Evolutionary conservation across 2,113 vertebrate genomes (phyloP).

Genomic region (Mugil cephalus): DNA sequence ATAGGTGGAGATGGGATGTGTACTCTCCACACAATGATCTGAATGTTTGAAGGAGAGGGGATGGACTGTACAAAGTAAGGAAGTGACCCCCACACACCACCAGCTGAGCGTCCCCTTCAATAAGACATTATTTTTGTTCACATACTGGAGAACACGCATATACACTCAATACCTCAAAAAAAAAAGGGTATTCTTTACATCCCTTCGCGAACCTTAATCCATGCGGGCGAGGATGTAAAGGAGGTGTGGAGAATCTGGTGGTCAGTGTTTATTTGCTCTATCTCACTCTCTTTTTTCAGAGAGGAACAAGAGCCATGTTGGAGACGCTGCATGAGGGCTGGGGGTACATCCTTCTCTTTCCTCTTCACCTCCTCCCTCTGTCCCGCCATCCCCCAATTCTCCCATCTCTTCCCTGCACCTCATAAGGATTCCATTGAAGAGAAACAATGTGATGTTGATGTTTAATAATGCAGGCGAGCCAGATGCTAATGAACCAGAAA

Average conservation of each 20-base stretch:
- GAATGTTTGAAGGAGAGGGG: slow-evolving; percentile 57
- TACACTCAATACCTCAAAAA: slow-evolving; percentile 28
- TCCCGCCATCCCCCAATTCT: neutral
- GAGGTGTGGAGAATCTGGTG: slow-evolving; percentile 35
- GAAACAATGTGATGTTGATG: slow-evolving; percentile 48
- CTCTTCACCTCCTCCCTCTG: slow-evolving; percentile 44
- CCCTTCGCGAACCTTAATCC: slow-evolving; percentile 57
- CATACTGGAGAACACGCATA: slow-evolving; percentile 1
- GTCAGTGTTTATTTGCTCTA: slow-evolving; percentile 83
- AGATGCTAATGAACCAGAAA: slow-evolving; percentile 69
- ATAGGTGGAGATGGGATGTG: slow-evolving; percentile 6
- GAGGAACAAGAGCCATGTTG: slow-evolving; percentile 75
- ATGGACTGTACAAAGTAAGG: slow-evolving; percentile 76
- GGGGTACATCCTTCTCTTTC: slow-evolving; percentile 73
- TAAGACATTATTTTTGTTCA: neutral
- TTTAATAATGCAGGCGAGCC: slow-evolving; percentile 44
- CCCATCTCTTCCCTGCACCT: slow-evolving; percentile 43
- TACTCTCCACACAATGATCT: slow-evolving; percentile 69
- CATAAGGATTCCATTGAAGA: slow-evolving; percentile 66
- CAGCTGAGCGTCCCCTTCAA: slow-evolving; percentile 5
- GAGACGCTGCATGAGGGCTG: slow-evolving; percentile 75
- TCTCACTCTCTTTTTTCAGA: slow-evolving; percentile 69
- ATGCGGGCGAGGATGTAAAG: slow-evolving; percentile 56
- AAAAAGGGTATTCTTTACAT: neutral
- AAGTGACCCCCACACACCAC: slow-evolving; percentile 71